Evolutionary conservation across 2,888 invertebrate genomes (phyloP).

Genomic region (Drosophila fungiperda): DNA sequence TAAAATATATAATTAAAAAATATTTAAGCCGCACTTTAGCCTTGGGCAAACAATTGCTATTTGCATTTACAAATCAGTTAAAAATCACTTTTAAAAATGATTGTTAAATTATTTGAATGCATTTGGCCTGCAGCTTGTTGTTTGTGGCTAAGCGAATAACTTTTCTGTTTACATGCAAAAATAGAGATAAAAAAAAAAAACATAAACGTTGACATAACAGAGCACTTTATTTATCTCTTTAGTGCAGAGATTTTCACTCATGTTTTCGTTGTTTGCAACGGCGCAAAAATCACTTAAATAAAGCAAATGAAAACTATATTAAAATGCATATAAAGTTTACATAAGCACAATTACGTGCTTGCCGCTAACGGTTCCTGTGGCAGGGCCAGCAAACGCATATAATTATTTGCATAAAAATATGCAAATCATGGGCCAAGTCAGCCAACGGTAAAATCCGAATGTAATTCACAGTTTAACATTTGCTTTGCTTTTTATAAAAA

Average conservation of each 20-base stretch:
- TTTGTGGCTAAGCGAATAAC: not conserved
- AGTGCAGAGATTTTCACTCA: constrained; percentile 10
- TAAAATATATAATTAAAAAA: not conserved
- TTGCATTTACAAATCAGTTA: constrained; percentile 50
- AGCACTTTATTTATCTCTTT: constrained; percentile 16
- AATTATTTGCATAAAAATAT: constrained; percentile 69
- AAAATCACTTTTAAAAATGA: constrained; percentile 33
- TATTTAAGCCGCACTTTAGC: constrained; percentile 10
- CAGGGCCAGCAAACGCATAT: constrained; percentile 30
- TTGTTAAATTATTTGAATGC: constrained; percentile 46
- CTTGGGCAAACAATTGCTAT: constrained; percentile 33
- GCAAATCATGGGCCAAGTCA: constrained; percentile 41
- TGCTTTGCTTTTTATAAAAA: constrained; percentile 19
- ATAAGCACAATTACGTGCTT: constrained; percentile 28
- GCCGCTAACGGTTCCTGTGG: not conserved
- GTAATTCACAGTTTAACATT: constrained; percentile 33
- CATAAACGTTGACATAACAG: not conserved
- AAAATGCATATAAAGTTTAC: constrained; percentile 57
- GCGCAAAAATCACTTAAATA: constrained; percentile 56
- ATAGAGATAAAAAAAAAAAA: constrained; percentile 5
- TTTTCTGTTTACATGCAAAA: constrained; percentile 13
- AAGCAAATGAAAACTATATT: constrained; percentile 59
- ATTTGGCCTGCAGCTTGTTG: constrained; percentile 3
- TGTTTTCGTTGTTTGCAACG: constrained; percentile 26
- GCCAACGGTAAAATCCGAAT: constrained; percentile 29